Base-by-base conservation (phyloP, 2,113 vertebrate species). In the Tetrax tetrax region DNA sequence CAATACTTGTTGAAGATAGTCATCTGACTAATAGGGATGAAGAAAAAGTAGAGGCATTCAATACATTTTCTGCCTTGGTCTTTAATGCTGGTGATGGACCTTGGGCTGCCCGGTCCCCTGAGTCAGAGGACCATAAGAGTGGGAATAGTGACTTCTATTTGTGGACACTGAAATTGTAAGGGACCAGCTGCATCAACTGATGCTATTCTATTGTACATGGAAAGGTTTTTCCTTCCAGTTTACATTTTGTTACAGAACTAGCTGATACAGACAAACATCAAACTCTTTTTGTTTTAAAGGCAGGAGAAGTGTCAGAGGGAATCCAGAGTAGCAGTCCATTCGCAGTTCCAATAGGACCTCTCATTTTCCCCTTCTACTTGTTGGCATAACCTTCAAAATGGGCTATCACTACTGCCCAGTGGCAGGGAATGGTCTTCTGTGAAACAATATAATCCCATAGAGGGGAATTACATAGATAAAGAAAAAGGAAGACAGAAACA, bases 331-430 rank as follows among this genome's bases (percentile, higher is more conserved):
- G 69, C 18, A 68, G 19, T 45, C 27, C 14, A 7, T 37, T 50
- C 25, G 3, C 64, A 76, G 21, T 76, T 93, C 18, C 43, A 68
- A 7, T 9, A 81, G 29, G 56, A 47, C 3, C 2, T 79, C 50
- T 74, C 37, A 38, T 92, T 90, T 94, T 13, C 22, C 10, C 14
- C 18, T 35, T 66, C 63, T 86, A 92, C n/a, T 25, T 83, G 38
- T 53, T 78, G 78, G 38, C 38, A 66, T 89, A 82, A 84, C 65
- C 72, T 95, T 94, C 41, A 94, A 92, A 88, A 77, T 68, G 56
- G n/a, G 33, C 59, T 78, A 75, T 66, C 61, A 25, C 33, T 85
- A 57, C 51, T 88, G 47, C 56, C 76, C 27, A 83, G 27, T 48
- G 38, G 29, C 83, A 81, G 68, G 5, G 29, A 85, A 80, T 83